Evolutionary conservation across 2,888 invertebrate species (phyloP).

Genomic region (Chaetogeoica ovagalla): DNA sequence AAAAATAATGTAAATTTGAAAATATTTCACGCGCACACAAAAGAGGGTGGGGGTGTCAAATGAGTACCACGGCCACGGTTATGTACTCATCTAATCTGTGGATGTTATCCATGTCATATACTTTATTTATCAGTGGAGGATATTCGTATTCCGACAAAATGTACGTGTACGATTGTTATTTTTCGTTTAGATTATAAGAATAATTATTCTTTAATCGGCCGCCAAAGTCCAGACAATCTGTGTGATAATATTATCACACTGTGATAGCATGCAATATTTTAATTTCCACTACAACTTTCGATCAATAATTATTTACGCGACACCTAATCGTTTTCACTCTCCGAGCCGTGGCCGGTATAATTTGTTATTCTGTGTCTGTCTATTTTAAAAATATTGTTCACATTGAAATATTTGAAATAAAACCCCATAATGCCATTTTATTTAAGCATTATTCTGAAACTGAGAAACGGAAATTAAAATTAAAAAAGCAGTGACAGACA

Average conservation of each 20-base stretch:
- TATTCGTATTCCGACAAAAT: not conserved
- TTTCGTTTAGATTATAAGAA: not conserved
- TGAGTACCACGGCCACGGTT: no score
- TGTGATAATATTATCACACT: conserved; percentile 3
- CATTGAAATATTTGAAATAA: not conserved
- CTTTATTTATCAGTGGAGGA: not conserved
- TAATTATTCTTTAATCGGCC: not conserved
- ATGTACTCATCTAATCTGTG: no score
- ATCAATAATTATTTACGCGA: conserved; percentile 5
- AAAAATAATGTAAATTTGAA: no score
- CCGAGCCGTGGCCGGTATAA: not conserved
- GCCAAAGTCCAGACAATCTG: not conserved
- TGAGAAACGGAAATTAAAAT: not conserved
- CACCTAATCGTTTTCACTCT: not conserved
- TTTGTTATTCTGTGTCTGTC: not conserved
- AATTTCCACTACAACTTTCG: not conserved
- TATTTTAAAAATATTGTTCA: not conserved
- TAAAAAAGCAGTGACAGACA: not conserved
- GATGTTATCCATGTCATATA: not conserved
- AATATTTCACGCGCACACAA: no score
- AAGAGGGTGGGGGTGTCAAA: no score
- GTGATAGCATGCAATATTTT: not conserved
- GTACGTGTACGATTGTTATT: not conserved
- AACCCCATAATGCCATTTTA: not conserved
- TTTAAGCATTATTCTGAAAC: not conserved